Evolutionary conservation across 2,888 invertebrate species (phyloP).

Genomic region (Mechanitis messenoides): DNA sequence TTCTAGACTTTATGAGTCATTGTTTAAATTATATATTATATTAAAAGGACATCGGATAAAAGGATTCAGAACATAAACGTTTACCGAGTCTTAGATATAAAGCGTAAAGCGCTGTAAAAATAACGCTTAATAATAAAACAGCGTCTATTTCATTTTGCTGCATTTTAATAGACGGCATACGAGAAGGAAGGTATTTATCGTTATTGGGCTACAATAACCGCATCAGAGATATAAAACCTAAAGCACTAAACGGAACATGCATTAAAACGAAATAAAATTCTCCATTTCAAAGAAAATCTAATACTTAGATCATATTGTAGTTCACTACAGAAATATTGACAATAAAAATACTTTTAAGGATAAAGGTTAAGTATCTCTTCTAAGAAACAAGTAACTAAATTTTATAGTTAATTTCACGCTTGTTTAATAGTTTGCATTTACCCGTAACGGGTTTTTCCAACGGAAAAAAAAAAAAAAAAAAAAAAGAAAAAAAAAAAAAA

Average conservation of each 20-base stretch:
- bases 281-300: neutral
- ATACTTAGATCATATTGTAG: neutral
- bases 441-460: no score
- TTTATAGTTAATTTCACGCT: no score
- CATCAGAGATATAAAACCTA: conserved; percentile 3
- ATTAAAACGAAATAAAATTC: conserved; percentile 2
- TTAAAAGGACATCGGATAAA: neutral
- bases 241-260: neutral
- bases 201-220: conserved; percentile 1
- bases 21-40: neutral
- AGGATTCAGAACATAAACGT: neutral
- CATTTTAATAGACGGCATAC: neutral
- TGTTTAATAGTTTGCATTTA: no score
- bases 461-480: no score
- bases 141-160: neutral
- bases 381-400: no score
- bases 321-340: neutral
- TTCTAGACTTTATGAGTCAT: neutral
- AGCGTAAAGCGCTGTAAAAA: neutral
- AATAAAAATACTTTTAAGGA: no score
- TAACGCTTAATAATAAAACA: neutral
- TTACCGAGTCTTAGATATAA: neutral
- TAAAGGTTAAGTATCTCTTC: no score
- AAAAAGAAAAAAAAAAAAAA: no score
- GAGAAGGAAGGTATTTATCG: neutral